Percentiles rank a stretch among this genome's conserved stretches.
Evolutionary conservation across 2,888 invertebrate species (phyloP).

Genomic region (Hyalella azteca): DNA sequence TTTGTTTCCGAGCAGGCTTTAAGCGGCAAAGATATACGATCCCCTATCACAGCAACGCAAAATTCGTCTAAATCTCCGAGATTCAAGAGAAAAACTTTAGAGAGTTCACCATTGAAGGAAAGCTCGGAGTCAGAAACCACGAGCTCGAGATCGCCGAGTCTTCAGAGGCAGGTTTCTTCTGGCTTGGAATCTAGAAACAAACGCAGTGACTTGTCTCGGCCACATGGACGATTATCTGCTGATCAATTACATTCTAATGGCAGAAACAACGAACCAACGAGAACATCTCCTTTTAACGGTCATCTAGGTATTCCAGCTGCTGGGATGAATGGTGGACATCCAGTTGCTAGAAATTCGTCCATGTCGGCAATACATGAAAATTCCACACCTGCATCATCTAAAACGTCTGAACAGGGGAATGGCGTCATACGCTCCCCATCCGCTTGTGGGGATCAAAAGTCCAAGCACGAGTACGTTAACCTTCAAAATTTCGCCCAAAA

Average conservation of each 20-base stretch:
- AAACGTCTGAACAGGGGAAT: background rate
- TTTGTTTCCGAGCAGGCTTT: slow-evolving; percentile 43
- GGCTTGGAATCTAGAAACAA: background rate
- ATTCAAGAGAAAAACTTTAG: slow-evolving; percentile 41
- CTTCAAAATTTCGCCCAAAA: background rate
- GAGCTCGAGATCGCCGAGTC: background rate
- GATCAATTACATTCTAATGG: background rate
- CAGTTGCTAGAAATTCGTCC: background rate
- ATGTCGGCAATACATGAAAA: slow-evolving; percentile 6
- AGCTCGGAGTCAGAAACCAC: slow-evolving; percentile 5
- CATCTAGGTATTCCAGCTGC: slow-evolving; percentile 6
- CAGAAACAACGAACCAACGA: background rate
- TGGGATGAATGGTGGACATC: slow-evolving; percentile 12
- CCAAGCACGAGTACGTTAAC: slow-evolving; percentile 4
- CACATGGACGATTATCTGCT: background rate
- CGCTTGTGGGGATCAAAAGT: background rate
- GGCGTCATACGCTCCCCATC: background rate
- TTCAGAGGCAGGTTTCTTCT: background rate
- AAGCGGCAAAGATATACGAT: slow-evolving; percentile 42
- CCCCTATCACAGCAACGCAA: slow-evolving; percentile 46
- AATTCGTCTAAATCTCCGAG: slow-evolving; percentile 46
- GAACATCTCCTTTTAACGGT: background rate
- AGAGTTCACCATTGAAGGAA: background rate
- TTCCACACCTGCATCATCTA: background rate
- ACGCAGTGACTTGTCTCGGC: background rate